These are phyloP conservation scores for Choloepus didactylus DNA, from an alignment of 2,797 vertebrate genomes.

Conservation along the genomic window DNA sequence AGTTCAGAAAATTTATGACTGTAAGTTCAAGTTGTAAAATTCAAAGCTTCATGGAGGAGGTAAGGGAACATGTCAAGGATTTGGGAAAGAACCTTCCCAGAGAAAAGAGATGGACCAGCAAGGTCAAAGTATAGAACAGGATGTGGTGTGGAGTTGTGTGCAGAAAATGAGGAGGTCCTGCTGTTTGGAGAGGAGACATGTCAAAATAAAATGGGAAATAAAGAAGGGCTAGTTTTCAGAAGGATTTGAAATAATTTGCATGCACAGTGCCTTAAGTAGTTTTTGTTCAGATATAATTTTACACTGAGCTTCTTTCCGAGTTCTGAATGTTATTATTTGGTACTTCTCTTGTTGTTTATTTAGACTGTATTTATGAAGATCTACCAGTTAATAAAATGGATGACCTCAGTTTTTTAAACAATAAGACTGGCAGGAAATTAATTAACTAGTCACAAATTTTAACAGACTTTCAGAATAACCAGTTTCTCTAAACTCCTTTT, in stretches of 20 bases:
- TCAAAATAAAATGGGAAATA: neutral
- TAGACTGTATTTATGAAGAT: neutral
- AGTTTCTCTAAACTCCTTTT: neutral
- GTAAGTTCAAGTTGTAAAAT: neutral
- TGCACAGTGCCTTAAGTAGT: neutral
- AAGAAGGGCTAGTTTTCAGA: neutral
- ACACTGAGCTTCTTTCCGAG: neutral
- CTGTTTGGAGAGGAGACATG: neutral
- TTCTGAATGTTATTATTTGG: neutral
- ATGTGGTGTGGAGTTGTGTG: rapidly evolving
- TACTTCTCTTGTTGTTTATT: neutral
- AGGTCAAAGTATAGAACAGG: neutral
- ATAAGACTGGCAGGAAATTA: neutral
- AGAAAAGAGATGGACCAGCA: neutral
- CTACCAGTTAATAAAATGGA: neutral
- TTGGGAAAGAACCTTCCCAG: neutral
- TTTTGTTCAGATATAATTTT: neutral
- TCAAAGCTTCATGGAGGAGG: neutral
- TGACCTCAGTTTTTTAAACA: neutral
- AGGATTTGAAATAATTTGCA: neutral
- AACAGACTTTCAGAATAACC: constrained; percentile 1
- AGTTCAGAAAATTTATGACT: neutral
- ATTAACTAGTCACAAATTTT: neutral
- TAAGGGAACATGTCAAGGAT: neutral
- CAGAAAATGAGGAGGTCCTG: neutral